These are phyloP conservation scores for Pseudoips prasinana DNA, from an alignment of 2,888 invertebrate species.

Conservation along the genomic window DNA sequence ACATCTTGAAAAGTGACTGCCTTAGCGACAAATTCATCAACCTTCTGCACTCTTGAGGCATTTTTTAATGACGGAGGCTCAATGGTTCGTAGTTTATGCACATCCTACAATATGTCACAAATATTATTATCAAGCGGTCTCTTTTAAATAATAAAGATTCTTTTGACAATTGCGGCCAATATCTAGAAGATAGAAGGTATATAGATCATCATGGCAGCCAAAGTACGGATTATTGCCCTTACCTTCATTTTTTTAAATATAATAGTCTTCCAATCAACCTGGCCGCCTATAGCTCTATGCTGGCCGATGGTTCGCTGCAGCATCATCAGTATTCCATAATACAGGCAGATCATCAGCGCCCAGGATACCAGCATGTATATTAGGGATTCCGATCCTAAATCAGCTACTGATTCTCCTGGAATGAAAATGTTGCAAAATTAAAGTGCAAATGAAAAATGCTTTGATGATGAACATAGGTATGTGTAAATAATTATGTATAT, in stretches of 20 bases:
- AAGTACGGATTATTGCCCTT: too few species aligned
- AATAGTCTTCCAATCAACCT: slow-evolving; percentile 64
- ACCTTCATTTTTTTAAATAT: slow-evolving; percentile 59
- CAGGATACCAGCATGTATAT: slow-evolving; percentile 52
- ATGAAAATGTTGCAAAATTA: too few species aligned
- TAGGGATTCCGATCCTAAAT: slow-evolving; percentile 19
- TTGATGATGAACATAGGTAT: too few species aligned
- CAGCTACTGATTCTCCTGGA: not conserved
- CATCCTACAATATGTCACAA: slow-evolving; percentile 42
- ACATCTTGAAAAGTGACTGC: slow-evolving; percentile 62
- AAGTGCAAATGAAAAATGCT: too few species aligned
- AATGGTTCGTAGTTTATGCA: slow-evolving; percentile 37
- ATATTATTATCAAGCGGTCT: too few species aligned
- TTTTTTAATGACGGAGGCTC: slow-evolving; percentile 44
- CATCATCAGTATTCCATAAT: slow-evolving; percentile 59
- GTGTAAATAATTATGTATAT: too few species aligned
- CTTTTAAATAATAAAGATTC: too few species aligned
- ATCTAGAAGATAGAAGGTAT: too few species aligned
- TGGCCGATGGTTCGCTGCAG: slow-evolving; percentile 60
- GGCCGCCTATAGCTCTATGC: slow-evolving; percentile 59
- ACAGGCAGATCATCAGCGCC: slow-evolving; percentile 49
- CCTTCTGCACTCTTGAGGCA: slow-evolving; percentile 55
- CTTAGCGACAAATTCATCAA: slow-evolving; percentile 63
- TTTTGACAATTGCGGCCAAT: too few species aligned
- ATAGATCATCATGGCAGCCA: too few species aligned